phyloP scores from a whole-genome alignment of 2,888 invertebrate genomes.

The Watsonalla binaria region DNA sequence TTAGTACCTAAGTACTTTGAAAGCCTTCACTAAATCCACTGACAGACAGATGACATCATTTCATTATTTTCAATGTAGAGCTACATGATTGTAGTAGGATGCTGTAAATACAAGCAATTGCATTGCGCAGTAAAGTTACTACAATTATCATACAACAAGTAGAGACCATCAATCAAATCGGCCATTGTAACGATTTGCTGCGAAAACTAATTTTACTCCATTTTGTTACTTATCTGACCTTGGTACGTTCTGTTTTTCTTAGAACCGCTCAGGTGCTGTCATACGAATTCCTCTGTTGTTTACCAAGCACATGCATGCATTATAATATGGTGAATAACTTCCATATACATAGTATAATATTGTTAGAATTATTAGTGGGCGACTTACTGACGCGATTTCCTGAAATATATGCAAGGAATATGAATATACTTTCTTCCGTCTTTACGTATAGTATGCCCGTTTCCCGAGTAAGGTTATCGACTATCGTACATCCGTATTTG shows the following conservation, averaged over 20 bases:
- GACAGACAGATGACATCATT: no score
- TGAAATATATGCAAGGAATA: no score
- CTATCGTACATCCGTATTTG: no score
- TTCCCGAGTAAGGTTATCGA: no score
- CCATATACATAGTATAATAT: background rate
- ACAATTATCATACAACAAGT: background rate
- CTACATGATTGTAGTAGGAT: no score
- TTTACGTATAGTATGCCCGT: no score
- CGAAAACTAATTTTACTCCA: conserved; percentile 22
- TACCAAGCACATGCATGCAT: conserved; percentile 22
- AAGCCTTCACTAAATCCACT: no score
- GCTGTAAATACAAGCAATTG: background rate
- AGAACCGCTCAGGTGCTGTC: conserved; percentile 44
- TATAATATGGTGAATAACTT: background rate
- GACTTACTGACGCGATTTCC: no score
- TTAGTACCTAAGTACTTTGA: no score
- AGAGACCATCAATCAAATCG: background rate
- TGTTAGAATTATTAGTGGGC: no score
- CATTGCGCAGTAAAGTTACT: background rate
- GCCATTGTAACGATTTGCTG: conserved; percentile 1
- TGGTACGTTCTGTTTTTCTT: conserved; percentile 40
- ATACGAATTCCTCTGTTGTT: conserved; percentile 48
- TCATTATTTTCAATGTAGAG: no score
- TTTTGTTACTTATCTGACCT: conserved; percentile 44
- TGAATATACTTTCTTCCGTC: no score